These are phyloP conservation scores for Aplochiton taeniatus DNA, from an alignment of 2,797 vertebrate genomes.

Conservation along the genomic window DNA sequence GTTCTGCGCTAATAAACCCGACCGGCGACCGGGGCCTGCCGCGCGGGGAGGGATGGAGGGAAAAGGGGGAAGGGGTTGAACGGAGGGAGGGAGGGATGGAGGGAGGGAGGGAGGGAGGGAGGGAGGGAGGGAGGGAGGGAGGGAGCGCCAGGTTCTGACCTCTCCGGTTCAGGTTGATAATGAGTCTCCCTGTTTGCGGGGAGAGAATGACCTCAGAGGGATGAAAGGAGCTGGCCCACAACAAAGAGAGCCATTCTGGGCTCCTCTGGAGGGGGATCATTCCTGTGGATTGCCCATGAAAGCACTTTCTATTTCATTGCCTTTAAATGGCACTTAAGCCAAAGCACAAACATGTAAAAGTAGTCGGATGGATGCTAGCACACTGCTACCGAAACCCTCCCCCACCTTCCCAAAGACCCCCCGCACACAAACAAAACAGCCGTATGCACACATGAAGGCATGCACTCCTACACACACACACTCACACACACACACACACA, in stretches of 20 bases:
- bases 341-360: constrained; percentile 80
- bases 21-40: constrained; percentile 78
- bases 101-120: constrained; percentile 61
- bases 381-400: constrained; percentile 53
- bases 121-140: constrained; percentile 64
- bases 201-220: constrained; percentile 86
- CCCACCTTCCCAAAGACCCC: constrained; percentile 62
- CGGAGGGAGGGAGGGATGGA: constrained; percentile 15
- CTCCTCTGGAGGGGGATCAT: constrained; percentile 81
- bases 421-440: constrained; percentile 50
- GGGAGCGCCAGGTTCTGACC: constrained; percentile 87
- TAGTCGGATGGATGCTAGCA: constrained; percentile 50
- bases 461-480: constrained; percentile 34
- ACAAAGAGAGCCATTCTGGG: constrained; percentile 92
- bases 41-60: constrained; percentile 51
- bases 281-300: constrained; percentile 76
- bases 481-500: constrained; percentile 23
- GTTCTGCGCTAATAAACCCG: constrained; percentile 99
- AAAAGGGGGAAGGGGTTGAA: constrained; percentile 2
- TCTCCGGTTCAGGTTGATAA: constrained; percentile 99
- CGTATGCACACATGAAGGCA: constrained; percentile 14
- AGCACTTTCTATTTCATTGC: constrained; percentile 77
- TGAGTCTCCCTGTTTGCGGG: constrained; percentile 90
- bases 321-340: constrained; percentile 80
- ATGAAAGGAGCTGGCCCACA: constrained; percentile 81